These are phyloP conservation scores for Conus betulinus DNA, from an alignment of 1,140 invertebrate species.

Conservation along the genomic window DNA sequence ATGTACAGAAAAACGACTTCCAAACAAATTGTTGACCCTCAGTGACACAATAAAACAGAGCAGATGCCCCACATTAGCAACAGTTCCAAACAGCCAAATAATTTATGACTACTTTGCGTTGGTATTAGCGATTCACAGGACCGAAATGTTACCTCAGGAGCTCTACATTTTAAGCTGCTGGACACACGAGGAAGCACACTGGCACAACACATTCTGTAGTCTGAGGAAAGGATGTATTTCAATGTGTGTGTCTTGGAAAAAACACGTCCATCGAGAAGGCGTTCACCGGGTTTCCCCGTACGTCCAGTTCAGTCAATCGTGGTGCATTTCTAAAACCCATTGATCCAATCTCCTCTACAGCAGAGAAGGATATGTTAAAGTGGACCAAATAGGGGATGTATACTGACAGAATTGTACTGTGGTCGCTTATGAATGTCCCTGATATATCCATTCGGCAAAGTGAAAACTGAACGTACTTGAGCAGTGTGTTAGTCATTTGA, in stretches of 20 bases:
- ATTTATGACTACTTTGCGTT: constrained; percentile 40
- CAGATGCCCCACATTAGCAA: constrained; percentile 47
- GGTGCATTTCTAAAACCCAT: background rate
- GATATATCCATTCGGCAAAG: background rate
- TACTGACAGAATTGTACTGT: background rate
- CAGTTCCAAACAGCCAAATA: constrained; percentile 54
- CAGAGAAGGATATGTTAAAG: background rate
- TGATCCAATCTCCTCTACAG: background rate
- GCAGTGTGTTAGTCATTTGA: background rate
- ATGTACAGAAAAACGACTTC: too few species aligned
- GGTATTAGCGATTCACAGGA: constrained; percentile 49
- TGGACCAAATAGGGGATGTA: background rate
- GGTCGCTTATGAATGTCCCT: background rate
- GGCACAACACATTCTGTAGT: too few species aligned
- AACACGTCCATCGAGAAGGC: constrained; percentile 23
- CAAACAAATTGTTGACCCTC: too few species aligned
- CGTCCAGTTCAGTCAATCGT: background rate
- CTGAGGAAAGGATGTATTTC: background rate
- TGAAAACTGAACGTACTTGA: background rate
- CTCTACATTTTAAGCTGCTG: constrained; percentile 44
- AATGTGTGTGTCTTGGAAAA: constrained; percentile 7
- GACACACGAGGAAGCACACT: constrained; percentile 33
- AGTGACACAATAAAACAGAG: too few species aligned
- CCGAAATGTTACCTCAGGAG: constrained; percentile 51
- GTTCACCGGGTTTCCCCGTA: background rate